Evolutionary conservation across 2,888 invertebrate genomes (phyloP).

Genomic region (Pachymerium ferrugineum): DNA sequence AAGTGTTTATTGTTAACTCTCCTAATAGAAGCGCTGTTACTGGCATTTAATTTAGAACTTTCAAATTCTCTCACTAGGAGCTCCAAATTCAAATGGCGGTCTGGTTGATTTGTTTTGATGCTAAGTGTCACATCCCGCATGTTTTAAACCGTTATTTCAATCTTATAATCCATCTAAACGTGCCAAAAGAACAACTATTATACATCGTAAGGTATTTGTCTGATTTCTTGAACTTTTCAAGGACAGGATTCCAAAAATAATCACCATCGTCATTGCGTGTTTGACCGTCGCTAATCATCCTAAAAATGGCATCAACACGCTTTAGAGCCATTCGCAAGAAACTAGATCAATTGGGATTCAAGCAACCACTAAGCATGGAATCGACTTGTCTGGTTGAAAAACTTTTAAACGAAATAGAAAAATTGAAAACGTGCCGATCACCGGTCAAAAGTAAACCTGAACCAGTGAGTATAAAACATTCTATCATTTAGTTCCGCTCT

Average conservation of each 20-base stretch:
- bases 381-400: conserved; percentile 73
- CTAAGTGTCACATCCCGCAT: neutral
- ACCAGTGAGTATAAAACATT: conserved; percentile 51
- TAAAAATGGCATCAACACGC: conserved; percentile 37
- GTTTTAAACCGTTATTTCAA: too few relatives aligned
- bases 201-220: too few relatives aligned
- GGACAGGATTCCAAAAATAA: too few relatives aligned
- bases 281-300: too few relatives aligned
- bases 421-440: conserved; percentile 53
- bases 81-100: neutral
- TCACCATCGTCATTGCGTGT: too few relatives aligned
- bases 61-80: neutral
- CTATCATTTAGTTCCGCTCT: conserved; percentile 60
- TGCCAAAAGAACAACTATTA: too few relatives aligned
- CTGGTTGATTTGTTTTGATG: neutral
- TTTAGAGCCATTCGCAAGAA: conserved; percentile 59
- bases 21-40: neutral
- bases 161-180: too few relatives aligned
- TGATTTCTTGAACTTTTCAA: too few relatives aligned
- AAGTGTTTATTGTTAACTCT: too few relatives aligned
- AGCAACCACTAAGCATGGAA: conserved; percentile 66
- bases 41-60: neutral
- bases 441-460: conserved; percentile 59
- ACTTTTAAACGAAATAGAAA: conserved; percentile 61
- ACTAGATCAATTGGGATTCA: conserved; percentile 76